Conservation (phyloP, 1,140 invertebrate species). For the Popillia japonica region DNA sequence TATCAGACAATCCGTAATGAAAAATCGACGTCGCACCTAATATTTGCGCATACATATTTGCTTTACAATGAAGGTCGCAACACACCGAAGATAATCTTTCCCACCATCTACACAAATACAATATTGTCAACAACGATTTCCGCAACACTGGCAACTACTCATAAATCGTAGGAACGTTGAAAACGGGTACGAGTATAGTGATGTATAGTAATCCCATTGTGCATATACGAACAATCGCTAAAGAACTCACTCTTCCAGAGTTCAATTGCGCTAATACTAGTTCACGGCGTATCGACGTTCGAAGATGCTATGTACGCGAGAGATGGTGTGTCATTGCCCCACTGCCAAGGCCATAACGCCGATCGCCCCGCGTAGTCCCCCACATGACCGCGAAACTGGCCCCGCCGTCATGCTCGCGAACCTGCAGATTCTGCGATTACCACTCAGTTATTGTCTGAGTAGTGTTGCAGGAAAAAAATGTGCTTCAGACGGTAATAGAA, state of each 20-base stretch:
- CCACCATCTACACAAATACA: too few relatives aligned
- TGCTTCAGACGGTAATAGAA: neutral
- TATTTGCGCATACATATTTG: too few relatives aligned
- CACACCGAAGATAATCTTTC: too few relatives aligned
- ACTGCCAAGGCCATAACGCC: slow-evolving; percentile 36
- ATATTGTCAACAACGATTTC: too few relatives aligned
- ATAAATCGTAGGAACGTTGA: too few relatives aligned
- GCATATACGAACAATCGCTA: neutral
- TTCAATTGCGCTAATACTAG: slow-evolving; percentile 4
- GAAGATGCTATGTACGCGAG: slow-evolving; percentile 19
- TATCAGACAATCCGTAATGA: too few relatives aligned
- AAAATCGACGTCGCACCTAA: too few relatives aligned
- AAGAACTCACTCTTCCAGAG: neutral
- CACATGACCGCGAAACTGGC: slow-evolving; percentile 18
- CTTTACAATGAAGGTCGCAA: too few relatives aligned
- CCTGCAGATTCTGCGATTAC: slow-evolving; percentile 33
- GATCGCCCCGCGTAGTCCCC: slow-evolving; percentile 14
- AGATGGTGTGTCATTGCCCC: slow-evolving; percentile 37
- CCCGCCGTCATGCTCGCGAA: slow-evolving; percentile 16
- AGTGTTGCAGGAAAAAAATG: neutral
- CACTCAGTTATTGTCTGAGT: slow-evolving; percentile 17
- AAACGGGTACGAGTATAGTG: too few relatives aligned
- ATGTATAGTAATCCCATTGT: too few relatives aligned
- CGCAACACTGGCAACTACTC: too few relatives aligned
- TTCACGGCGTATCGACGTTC: slow-evolving; percentile 18